Conservation (phyloP, 2,888 invertebrate genomes). For the Eupithecia subfuscata region DNA sequence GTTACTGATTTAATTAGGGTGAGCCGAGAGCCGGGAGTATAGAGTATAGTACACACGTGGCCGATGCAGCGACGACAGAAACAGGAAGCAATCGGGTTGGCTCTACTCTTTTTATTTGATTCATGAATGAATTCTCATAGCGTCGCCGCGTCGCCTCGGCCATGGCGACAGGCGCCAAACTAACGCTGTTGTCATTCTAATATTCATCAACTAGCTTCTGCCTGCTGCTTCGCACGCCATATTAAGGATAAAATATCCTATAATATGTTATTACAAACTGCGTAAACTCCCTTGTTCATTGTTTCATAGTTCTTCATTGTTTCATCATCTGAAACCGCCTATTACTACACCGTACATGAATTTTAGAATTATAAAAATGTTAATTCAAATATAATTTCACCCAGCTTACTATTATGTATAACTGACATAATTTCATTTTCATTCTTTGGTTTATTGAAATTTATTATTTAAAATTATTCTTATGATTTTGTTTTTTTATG, state of each 20-base stretch:
- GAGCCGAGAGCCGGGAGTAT: slow-evolving; percentile 49
- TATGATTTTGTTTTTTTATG: no score
- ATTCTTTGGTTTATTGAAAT: no score
- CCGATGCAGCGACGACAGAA: slow-evolving; percentile 49
- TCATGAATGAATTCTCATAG: slow-evolving; percentile 58
- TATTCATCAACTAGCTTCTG: neutral
- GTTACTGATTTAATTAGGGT: slow-evolving; percentile 58
- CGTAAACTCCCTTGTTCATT: no score
- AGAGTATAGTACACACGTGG: slow-evolving; percentile 56
- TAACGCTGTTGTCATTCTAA: neutral
- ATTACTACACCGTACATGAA: no score
- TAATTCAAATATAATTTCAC: neutral
- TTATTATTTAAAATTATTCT: no score
- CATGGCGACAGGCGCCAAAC: slow-evolving; percentile 42
- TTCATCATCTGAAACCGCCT: no score
- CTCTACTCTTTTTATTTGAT: slow-evolving; percentile 65
- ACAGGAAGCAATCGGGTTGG: slow-evolving; percentile 69
- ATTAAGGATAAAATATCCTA: neutral
- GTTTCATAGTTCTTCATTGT: no score
- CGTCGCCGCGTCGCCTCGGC: slow-evolving; percentile 66
- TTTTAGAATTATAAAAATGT: no score
- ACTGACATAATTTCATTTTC: no score
- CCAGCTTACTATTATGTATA: no score
- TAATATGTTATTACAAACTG: no score
- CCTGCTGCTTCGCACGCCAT: neutral